These are phyloP conservation scores for Sebastes aleutianus DNA, from an alignment of 2,797 vertebrate genomes.

Conservation along the genomic window DNA sequence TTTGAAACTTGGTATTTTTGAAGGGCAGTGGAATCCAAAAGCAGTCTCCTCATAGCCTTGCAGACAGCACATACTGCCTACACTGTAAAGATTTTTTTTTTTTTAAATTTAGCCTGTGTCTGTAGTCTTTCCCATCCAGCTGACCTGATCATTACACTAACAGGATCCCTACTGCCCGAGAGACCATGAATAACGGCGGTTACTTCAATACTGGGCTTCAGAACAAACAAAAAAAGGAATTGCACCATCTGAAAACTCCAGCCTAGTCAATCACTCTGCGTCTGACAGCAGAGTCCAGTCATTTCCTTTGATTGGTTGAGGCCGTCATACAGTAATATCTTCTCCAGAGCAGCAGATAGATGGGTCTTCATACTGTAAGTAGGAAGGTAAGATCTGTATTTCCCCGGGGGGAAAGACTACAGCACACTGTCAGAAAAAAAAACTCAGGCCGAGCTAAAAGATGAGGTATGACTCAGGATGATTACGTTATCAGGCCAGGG, in stretches of 20 bases:
- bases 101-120: background rate
- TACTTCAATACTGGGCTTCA: conserved; percentile 52
- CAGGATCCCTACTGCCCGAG: conserved; percentile 23
- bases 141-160: conserved; percentile 31
- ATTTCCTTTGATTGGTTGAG: conserved; percentile 59
- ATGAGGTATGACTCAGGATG: conserved; percentile 12
- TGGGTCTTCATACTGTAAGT: conserved; percentile 14
- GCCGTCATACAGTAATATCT: conserved; percentile 58
- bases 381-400: conserved; percentile 21
- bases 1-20: conserved; percentile 9
- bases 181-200: conserved; percentile 38
- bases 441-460: background rate
- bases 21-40: background rate
- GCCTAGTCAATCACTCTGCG: conserved; percentile 46
- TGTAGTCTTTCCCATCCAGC: conserved; percentile 23
- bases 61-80: background rate
- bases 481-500: background rate
- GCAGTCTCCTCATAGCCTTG: background rate
- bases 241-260: conserved; percentile 34
- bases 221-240: conserved; percentile 58
- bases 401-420: background rate
- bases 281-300: conserved; percentile 46
- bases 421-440: background rate
- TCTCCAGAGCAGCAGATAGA: conserved; percentile 60
- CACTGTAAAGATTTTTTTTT: conserved; percentile 1